Evolutionary conservation across 2,888 invertebrate genomes (phyloP).

Genomic region (Phania funesta): DNA sequence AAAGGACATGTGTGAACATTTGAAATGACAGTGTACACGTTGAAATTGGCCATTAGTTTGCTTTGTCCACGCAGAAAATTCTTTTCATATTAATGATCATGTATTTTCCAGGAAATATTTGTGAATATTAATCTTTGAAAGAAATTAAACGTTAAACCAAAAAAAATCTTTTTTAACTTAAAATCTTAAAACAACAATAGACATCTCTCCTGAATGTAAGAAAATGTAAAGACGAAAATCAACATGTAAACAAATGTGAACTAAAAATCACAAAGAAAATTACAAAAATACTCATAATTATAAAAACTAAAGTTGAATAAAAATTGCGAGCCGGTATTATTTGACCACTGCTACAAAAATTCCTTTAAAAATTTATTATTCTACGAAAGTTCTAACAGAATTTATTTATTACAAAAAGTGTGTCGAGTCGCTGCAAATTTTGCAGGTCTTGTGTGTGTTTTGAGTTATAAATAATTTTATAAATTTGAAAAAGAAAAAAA

Average conservation of each 20-base stretch:
- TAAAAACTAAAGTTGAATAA: constrained; percentile 21
- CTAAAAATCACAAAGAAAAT: constrained; percentile 23
- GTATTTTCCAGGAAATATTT: constrained; percentile 61
- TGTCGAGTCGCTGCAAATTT: background rate
- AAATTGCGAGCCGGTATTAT: constrained; percentile 32
- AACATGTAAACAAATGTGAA: constrained; percentile 3
- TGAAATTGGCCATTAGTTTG: constrained; percentile 5
- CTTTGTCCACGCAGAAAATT: constrained; percentile 20
- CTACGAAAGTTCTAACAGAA: constrained; percentile 2
- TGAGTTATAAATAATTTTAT: constrained; percentile 17
- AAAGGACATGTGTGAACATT: constrained; percentile 42
- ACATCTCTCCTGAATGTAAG: no score
- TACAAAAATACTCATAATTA: constrained; percentile 6
- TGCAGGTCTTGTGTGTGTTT: background rate
- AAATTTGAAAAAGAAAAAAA: constrained; percentile 14
- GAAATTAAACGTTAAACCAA: background rate
- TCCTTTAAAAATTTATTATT: constrained; percentile 28
- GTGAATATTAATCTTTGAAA: constrained; percentile 37
- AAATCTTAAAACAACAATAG: background rate
- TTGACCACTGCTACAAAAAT: constrained; percentile 24
- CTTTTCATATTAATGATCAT: constrained; percentile 24
- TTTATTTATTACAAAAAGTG: constrained; percentile 14
- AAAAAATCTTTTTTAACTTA: background rate
- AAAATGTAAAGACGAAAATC: constrained; percentile 12
- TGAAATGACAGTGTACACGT: background rate